Conservation (phyloP, 2,113 vertebrate genomes). For the Emydura subglobosa region DNA sequence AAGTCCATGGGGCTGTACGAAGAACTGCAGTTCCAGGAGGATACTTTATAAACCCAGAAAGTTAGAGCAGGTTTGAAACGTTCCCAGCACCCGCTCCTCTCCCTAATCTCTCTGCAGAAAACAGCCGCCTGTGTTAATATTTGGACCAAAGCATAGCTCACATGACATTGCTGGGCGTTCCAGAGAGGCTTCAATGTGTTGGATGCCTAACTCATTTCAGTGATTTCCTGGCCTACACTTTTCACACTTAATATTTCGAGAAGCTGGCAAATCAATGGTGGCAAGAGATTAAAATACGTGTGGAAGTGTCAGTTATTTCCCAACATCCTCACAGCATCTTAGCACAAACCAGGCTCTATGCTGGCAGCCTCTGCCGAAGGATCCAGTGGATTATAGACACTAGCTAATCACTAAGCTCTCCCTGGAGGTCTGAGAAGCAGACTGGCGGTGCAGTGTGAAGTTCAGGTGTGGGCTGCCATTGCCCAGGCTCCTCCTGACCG, state of each 20-base stretch:
- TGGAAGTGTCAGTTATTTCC: background rate
- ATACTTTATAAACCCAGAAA: background rate
- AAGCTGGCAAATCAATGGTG: fast-evolving
- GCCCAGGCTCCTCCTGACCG: background rate
- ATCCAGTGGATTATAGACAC: background rate
- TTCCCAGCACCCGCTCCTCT: background rate
- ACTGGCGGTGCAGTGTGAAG: background rate
- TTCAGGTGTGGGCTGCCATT: background rate
- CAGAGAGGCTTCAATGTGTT: background rate
- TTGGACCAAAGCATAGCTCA: background rate
- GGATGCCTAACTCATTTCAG: background rate
- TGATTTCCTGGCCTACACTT: fast-evolving
- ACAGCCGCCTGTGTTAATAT: fast-evolving
- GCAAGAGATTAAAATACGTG: fast-evolving
- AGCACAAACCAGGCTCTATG: background rate
- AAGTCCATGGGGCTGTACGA: background rate
- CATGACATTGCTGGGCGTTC: background rate
- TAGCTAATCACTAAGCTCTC: background rate
- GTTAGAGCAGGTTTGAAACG: background rate
- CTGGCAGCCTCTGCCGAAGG: background rate
- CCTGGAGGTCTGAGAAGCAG: background rate
- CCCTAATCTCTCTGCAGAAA: fast-evolving
- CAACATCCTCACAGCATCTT: background rate
- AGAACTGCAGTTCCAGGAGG: background rate
- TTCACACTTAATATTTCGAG: background rate